Percentiles rank a stretch among this genome's conserved stretches.
phyloP scores from a whole-genome alignment of 2,888 invertebrate species.

The Meteorus cinctellus region DNA sequence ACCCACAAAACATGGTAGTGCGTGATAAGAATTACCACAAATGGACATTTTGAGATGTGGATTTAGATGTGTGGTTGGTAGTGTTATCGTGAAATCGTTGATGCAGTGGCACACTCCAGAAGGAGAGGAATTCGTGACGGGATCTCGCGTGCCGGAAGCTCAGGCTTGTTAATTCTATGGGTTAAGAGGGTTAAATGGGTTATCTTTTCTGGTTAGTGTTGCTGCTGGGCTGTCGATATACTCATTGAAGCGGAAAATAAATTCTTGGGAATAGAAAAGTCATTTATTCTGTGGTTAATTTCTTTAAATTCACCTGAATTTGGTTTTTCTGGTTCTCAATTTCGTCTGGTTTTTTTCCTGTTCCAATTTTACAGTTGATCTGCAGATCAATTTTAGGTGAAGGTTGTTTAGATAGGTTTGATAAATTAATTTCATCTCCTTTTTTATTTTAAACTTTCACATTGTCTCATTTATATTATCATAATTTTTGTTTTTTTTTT shows the following conservation, averaged over 20 bases:
- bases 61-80: neutral
- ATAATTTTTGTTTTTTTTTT: no score
- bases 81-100: constrained; percentile 32
- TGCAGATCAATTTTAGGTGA: neutral
- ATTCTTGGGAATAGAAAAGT: constrained; percentile 27
- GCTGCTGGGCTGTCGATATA: constrained; percentile 43
- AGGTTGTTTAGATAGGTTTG: neutral
- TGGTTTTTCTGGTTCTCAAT: neutral
- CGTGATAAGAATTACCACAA: neutral
- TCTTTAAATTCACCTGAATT: neutral
- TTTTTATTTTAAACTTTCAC: neutral
- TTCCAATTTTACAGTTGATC: no score
- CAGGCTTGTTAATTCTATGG: constrained; percentile 50
- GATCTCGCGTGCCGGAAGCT: constrained; percentile 52
- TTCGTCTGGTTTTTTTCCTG: neutral
- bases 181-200: constrained; percentile 52
- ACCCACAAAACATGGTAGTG: no score
- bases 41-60: constrained; percentile 5
- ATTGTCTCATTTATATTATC: no score
- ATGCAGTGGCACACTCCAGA: constrained; percentile 39
- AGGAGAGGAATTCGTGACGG: constrained; percentile 43
- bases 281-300: neutral
- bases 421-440: neutral
- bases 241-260: constrained; percentile 25
- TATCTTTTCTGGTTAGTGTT: constrained; percentile 43